These are phyloP conservation scores for Holothuria leucospilota DNA, from an alignment of 53 echinoderm and acorn worm species.

Conservation along the genomic window DNA sequence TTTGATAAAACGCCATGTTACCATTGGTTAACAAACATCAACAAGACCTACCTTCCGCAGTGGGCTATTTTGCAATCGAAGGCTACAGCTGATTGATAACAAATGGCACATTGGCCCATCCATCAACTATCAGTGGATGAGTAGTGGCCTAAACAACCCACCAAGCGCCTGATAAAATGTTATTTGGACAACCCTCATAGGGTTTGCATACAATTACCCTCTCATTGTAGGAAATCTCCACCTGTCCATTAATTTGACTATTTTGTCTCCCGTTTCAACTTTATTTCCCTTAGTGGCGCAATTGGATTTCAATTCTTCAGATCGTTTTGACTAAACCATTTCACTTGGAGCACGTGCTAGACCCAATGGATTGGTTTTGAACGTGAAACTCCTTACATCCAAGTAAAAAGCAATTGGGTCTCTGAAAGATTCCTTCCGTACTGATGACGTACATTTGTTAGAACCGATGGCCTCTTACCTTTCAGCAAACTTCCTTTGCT, in stretches of 20 bases:
- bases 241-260: conserved; percentile 37
- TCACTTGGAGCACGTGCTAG: conserved; percentile 37
- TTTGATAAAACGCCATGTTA: too few relatives aligned
- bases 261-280: conserved; percentile 24
- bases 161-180: too few relatives aligned
- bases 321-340: conserved; percentile 36
- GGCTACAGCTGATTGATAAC: too few relatives aligned
- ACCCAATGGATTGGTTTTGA: conserved; percentile 30
- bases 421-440: conserved; percentile 2
- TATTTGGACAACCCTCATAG: too few relatives aligned
- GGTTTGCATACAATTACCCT: conserved; percentile 38
- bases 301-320: background rate
- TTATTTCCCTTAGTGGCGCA: conserved; percentile 38
- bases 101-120: too few relatives aligned
- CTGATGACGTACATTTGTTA: background rate
- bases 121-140: too few relatives aligned
- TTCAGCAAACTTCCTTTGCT: too few relatives aligned
- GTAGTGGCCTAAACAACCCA: too few relatives aligned
- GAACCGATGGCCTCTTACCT: too few relatives aligned
- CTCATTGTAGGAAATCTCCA: conserved; percentile 35
- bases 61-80: too few relatives aligned
- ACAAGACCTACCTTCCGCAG: too few relatives aligned
- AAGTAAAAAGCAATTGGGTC: conserved; percentile 42
- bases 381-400: conserved; percentile 9
- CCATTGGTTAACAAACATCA: too few relatives aligned